phyloP scores from a whole-genome alignment of 2,888 invertebrate species.

The Acholoe squamosa region DNA sequence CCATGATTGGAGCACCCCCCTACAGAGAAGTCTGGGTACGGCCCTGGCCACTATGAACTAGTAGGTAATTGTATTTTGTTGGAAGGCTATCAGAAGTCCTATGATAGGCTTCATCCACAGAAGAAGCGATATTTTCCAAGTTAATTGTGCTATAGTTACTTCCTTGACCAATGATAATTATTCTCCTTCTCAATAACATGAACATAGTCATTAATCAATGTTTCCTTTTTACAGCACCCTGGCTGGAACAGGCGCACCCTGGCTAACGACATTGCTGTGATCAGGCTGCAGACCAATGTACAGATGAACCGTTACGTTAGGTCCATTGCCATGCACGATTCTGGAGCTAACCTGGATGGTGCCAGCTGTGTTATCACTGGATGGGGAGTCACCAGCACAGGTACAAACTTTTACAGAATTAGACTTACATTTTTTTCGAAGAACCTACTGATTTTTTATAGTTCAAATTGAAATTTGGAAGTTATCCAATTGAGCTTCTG shows the following conservation, averaged over 20 bases:
- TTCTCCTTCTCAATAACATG: neutral
- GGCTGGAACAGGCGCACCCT: neutral
- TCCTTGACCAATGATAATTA: neutral
- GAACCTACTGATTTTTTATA: neutral
- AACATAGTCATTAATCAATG: neutral
- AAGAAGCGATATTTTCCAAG: neutral
- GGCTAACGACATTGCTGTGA: neutral
- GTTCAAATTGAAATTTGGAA: neutral
- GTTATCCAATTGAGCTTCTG: neutral
- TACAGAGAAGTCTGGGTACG: no score
- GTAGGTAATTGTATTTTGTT: no score
- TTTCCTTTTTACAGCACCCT: neutral
- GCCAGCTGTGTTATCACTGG: neutral
- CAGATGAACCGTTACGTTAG: neutral
- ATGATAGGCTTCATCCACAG: no score
- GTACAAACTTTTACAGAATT: neutral
- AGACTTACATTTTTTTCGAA: neutral
- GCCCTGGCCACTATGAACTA: no score
- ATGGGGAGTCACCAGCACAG: slow-evolving; percentile 1
- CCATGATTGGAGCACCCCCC: no score
- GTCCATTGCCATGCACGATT: neutral
- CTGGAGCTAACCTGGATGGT: neutral
- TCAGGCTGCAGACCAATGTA: neutral
- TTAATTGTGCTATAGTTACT: neutral
- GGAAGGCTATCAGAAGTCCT: no score